Evolutionary conservation across 1,140 invertebrate genomes (phyloP), one percentile per base, ranked within the genome.

Genomic region (Drosophila lacertosa): DNA sequence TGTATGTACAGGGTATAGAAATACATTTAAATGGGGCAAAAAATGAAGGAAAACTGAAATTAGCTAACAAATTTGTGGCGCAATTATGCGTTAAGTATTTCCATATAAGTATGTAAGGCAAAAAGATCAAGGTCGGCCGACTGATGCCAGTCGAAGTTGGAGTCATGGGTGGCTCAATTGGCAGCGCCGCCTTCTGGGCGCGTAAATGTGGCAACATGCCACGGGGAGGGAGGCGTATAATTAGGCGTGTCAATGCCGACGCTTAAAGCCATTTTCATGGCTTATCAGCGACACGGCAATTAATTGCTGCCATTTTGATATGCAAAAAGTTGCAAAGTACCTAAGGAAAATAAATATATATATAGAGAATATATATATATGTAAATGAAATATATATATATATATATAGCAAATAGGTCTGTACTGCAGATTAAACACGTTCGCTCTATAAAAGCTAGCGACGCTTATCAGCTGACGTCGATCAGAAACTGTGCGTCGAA

Each of bases 271-370:
- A 77, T 86, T 88, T 84, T 80, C 76, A 53, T 45, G 60, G 60
- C 74, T 86, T 86, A 86, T 86, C 81, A 60, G 35, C 68, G 80
- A 86, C 80, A 86, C 65, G 73, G 53, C 69, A 86, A 86, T 88
- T 88, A 86, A 86, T 86, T 86, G 81, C 81, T 74, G 81, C 81
- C 77, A 86, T 86, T 86, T 83, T 67, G 74, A 86, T 86, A 88
- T 81, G 81, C 81, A 80, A 77, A 82, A 74, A 81, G 77, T 75
- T 39, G 78, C 62, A 67, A 77, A 80, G 67, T 62, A 80, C 53
- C 57, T 45, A 7, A 45, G 45, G 39, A 64, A 63, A 59, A 59
- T 18, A 40, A 47, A 70, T 45, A 50, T 18, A 33, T 13, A 59
- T 24, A 26, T 32, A n/a, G n/a, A n/a, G n/a, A n/a, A 39, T 48